Conservation (phyloP, 2,113 vertebrate species). For the Pitta sordida region DNA sequence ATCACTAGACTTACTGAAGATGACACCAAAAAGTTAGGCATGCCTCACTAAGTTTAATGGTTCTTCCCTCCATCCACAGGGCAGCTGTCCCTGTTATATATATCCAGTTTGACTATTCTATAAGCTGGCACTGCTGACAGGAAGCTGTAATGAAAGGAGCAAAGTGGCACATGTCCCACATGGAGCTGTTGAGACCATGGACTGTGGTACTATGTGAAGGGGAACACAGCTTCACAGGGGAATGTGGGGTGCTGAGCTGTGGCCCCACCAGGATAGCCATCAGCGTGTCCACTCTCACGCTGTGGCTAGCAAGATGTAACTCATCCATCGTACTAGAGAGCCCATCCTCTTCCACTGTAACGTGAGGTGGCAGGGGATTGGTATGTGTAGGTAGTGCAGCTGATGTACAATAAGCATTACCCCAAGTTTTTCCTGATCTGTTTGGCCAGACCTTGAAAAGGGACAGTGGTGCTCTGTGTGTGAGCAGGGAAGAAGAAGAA, state of each 20-base stretch:
- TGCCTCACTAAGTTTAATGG: not conserved
- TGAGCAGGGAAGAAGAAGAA: not conserved
- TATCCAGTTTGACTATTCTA: not conserved
- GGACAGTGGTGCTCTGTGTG: not conserved
- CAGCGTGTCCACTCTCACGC: not conserved
- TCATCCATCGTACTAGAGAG: not conserved
- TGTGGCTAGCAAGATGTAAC: accelerated
- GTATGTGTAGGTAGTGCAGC: not conserved
- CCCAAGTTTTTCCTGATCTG: not conserved
- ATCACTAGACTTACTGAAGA: not conserved
- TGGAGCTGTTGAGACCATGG: not conserved
- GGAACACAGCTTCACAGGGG: accelerated
- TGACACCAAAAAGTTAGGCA: not conserved
- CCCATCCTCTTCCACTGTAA: not conserved
- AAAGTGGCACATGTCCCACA: not conserved
- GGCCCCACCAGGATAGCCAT: not conserved
- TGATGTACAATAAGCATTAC: not conserved
- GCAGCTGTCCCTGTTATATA: accelerated
- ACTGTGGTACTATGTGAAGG: not conserved
- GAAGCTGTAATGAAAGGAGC: not conserved
- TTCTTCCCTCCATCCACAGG: not conserved
- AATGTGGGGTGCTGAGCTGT: not conserved
- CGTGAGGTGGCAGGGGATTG: accelerated
- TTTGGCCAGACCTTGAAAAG: not conserved
- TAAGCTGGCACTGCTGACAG: not conserved